phyloP scores from a whole-genome alignment of 1,140 invertebrate species.

The Pseudomyrmex flavicornis region DNA sequence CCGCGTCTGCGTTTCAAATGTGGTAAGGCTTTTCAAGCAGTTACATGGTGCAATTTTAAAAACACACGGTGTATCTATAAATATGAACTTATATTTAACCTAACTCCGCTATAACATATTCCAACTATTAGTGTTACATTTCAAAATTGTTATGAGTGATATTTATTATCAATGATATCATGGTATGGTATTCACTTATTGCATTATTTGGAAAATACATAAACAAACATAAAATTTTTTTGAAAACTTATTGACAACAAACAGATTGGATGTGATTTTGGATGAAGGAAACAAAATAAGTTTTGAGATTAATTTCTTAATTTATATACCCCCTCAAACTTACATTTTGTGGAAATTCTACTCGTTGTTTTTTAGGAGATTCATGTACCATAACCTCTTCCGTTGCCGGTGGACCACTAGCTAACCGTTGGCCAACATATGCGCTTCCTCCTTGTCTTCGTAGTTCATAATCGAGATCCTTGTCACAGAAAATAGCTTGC shows the following conservation, averaged over 20 bases:
- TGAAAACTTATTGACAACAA: background rate
- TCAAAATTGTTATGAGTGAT: background rate
- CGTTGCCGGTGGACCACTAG: constrained; percentile 86
- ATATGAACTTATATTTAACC: constrained; percentile 41
- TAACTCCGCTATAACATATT: constrained; percentile 20
- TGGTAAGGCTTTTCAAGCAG: constrained; percentile 7
- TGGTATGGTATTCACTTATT: background rate
- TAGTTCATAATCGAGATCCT: constrained; percentile 94
- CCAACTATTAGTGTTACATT: background rate
- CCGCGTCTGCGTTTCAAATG: background rate
- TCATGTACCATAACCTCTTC: constrained; percentile 84
- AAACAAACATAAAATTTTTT: background rate
- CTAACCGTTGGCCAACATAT: constrained; percentile 92
- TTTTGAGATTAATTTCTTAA: background rate
- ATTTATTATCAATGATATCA: background rate
- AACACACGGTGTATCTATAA: constrained; percentile 19
- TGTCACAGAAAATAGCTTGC: constrained; percentile 46
- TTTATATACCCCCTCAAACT: constrained; percentile 25
- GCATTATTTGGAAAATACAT: background rate
- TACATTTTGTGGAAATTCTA: constrained; percentile 77
- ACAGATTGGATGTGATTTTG: background rate
- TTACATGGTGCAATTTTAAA: background rate
- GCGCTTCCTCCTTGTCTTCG: constrained; percentile 90
- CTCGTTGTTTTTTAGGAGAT: constrained; percentile 83
- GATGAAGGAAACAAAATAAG: background rate